Base-by-base conservation (phyloP, 1,140 invertebrate species). In the Meteorus sp. region DNA sequence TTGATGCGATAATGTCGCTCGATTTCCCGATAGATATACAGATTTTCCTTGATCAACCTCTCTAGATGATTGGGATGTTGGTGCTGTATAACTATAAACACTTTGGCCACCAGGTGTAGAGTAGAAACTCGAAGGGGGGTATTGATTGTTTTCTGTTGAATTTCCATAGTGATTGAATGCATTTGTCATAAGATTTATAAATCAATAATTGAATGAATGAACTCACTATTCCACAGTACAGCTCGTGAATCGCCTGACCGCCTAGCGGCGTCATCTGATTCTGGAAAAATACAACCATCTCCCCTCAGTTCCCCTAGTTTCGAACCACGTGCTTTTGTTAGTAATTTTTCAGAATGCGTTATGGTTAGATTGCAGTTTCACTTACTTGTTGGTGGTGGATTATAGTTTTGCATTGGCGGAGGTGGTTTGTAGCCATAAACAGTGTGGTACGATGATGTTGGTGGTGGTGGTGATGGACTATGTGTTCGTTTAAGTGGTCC, bases 151-250 rank as follows among this genome's bases (percentile, higher is more conserved):
- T 41, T 76, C 72, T 74, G 57, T 23, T n/a, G 68, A 66, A 57
- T 3, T 15, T n/a, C 35, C 8, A 45, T 31, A 60, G 29, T 39
- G 51, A 37, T 29, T 33, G 2, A 35, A 20, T 52, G 17, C 7
- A 3, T 19, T 22, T 20, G 25, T 22, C n/a, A 15, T 22, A 33
- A 11, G 29, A 33, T 50, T 62, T 25, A 69, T 53, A 41, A n/a
- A n/a, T n/a, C n/a, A n/a, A n/a, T n/a, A n/a, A n/a, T n/a, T n/a
- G n/a, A n/a, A n/a, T 48, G n/a, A 20, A 50, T 4, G 19, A 58
- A 63, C 89, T 89, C 81, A 91, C 89, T 90, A 80, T 90, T 90
- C 89, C 89, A 91, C 65, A 90, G 84, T 67, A 91, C 88, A 63
- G 87, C 86, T 72, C 88, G 83, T 65, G 86, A 83, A 83, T 89